Conservation (phyloP, 2,797 vertebrate species). For the Anguilla anguilla region DNA sequence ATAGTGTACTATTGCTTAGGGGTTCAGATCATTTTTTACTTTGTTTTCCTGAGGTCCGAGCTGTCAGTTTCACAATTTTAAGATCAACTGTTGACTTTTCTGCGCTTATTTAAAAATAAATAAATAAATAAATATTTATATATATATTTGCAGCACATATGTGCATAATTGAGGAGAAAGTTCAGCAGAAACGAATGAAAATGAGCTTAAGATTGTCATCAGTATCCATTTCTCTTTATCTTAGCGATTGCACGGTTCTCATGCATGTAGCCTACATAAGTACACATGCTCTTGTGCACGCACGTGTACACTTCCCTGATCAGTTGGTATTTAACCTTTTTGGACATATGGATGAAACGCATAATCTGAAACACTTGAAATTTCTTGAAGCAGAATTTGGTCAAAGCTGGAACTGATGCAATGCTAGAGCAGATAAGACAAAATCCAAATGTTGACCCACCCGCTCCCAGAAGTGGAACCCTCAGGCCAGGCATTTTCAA, state of each 20-base stretch:
- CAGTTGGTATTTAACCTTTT: not conserved
- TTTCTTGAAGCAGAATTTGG: not conserved
- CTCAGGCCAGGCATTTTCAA: not conserved
- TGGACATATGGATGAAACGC: not conserved
- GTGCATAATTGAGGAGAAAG: not conserved
- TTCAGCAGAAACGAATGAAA: not conserved
- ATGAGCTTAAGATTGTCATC: not conserved
- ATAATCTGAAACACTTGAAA: not conserved
- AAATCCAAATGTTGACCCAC: not conserved
- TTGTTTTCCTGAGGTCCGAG: not conserved
- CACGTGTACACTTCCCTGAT: not conserved
- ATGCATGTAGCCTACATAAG: not conserved
- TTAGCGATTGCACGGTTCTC: not conserved
- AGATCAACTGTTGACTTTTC: not conserved
- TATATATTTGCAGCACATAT: not conserved
- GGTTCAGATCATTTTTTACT: not conserved
- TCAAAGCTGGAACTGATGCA: not conserved
- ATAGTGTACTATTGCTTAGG: not conserved
- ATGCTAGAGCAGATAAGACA: not conserved
- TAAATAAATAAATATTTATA: too few relatives aligned
- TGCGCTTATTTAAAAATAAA: not conserved
- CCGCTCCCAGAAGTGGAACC: not conserved
- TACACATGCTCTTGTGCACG: not conserved
- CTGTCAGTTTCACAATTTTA: not conserved
- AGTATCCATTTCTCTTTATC: not conserved